phyloP scores from a whole-genome alignment of 2,113 vertebrate species.

The Synchiropus splendidus region DNA sequence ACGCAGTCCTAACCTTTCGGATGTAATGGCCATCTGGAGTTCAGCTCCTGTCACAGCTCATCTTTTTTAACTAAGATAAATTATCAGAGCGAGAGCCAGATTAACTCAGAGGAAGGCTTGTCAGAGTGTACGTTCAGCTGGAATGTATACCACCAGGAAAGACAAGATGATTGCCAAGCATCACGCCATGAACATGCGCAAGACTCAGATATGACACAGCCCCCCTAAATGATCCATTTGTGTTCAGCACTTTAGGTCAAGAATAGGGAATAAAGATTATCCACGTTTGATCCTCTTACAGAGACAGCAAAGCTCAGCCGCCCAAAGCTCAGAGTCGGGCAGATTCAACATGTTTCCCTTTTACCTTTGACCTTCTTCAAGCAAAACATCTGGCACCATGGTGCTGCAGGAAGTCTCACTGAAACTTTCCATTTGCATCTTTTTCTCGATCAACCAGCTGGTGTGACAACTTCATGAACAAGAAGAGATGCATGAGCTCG shows the following conservation, averaged over 20 bases:
- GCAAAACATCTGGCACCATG: slow-evolving; percentile 38
- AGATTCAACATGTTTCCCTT: slow-evolving; percentile 17
- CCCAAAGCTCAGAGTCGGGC: slow-evolving; percentile 4
- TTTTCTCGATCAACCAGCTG: too few relatives aligned
- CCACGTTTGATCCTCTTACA: slow-evolving; percentile 27
- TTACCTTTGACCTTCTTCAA: slow-evolving; percentile 21
- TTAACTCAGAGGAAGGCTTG: background rate
- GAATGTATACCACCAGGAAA: too few relatives aligned
- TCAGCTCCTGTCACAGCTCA: slow-evolving; percentile 8
- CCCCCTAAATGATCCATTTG: slow-evolving; percentile 6
- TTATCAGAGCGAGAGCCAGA: too few relatives aligned
- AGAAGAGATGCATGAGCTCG: too few relatives aligned
- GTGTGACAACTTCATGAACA: too few relatives aligned
- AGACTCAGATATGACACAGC: background rate
- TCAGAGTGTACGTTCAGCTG: background rate
- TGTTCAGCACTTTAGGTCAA: slow-evolving; percentile 5
- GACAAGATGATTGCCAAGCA: background rate
- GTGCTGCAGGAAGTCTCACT: slow-evolving; percentile 11
- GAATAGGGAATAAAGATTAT: slow-evolving; percentile 27
- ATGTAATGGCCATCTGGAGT: slow-evolving; percentile 8
- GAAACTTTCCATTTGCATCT: too few relatives aligned
- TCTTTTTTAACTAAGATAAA: background rate
- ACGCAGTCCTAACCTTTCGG: background rate
- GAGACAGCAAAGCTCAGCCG: slow-evolving; percentile 21
- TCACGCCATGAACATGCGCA: background rate